Conservation (phyloP, 2,113 vertebrate species). For the Apteryx owenii region DNA sequence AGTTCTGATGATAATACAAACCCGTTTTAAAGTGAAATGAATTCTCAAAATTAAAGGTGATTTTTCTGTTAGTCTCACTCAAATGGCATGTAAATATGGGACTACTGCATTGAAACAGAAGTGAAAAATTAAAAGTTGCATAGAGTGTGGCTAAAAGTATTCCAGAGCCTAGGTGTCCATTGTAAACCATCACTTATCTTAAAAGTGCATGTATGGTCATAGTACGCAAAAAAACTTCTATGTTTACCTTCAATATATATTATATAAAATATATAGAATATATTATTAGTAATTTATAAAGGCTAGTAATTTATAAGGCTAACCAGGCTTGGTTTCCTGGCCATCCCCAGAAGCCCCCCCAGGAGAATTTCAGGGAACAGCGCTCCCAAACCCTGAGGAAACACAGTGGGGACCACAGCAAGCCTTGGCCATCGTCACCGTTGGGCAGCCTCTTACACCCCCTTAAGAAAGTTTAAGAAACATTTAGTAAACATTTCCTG, state of each 20-base stretch:
- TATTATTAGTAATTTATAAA: too few species aligned
- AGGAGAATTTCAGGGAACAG: too few species aligned
- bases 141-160: neutral
- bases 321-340: too few species aligned
- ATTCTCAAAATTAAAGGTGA: neutral
- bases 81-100: neutral
- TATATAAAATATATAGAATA: too few species aligned
- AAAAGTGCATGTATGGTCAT: neutral
- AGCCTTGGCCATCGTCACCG: too few species aligned
- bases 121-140: neutral
- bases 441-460: too few species aligned
- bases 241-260: too few species aligned
- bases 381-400: too few species aligned
- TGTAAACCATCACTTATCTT: neutral
- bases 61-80: neutral
- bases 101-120: neutral
- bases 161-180: neutral
- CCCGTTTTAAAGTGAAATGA: neutral
- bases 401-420: too few species aligned
- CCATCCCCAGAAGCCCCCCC: too few species aligned
- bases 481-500: rapidly evolving
- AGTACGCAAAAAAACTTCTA: neutral
- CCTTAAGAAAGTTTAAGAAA: neutral
- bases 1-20: neutral
- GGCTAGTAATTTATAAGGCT: too few species aligned